phyloP scores from a whole-genome alignment of 1,140 invertebrate species.

The Chironomus tepperi region DNA sequence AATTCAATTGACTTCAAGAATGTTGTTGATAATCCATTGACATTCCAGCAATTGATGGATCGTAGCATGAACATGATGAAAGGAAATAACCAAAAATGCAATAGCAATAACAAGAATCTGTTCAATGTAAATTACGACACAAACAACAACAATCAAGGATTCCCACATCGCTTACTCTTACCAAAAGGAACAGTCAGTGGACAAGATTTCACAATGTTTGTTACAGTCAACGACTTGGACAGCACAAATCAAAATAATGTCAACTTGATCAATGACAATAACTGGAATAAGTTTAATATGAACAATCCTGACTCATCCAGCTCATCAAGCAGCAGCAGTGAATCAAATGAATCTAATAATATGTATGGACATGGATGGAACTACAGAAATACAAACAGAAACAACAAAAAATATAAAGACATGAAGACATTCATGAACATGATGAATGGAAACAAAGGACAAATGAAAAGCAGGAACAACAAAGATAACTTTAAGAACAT shows the following conservation, averaged over 20 bases:
- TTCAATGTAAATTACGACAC: constrained; percentile 27
- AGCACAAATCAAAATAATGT: constrained; percentile 46
- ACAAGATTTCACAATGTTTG: too few species aligned
- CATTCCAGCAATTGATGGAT: constrained; percentile 38
- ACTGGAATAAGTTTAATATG: too few species aligned
- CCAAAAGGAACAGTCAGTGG: constrained; percentile 48
- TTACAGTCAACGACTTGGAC: constrained; percentile 34
- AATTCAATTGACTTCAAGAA: constrained; percentile 40
- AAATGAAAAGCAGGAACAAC: too few species aligned
- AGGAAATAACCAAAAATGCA: constrained; percentile 28
- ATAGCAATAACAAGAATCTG: constrained; percentile 28
- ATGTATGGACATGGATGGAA: too few species aligned
- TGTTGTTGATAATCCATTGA: constrained; percentile 39
- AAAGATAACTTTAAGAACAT: too few species aligned
- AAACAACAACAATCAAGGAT: constrained; percentile 35
- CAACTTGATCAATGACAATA: constrained; percentile 37
- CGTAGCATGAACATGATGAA: too few species aligned
- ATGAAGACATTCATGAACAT: too few species aligned
- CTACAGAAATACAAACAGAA: too few species aligned
- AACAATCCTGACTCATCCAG: constrained; percentile 29
- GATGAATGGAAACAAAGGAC: too few species aligned
- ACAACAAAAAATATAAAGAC: too few species aligned
- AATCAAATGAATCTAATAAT: too few species aligned
- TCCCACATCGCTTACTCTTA: constrained; percentile 42
- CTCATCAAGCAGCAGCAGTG: constrained; percentile 33